Evolutionary conservation across 1,140 invertebrate genomes (phyloP).

Genomic region (Drosophila kanapiae): DNA sequence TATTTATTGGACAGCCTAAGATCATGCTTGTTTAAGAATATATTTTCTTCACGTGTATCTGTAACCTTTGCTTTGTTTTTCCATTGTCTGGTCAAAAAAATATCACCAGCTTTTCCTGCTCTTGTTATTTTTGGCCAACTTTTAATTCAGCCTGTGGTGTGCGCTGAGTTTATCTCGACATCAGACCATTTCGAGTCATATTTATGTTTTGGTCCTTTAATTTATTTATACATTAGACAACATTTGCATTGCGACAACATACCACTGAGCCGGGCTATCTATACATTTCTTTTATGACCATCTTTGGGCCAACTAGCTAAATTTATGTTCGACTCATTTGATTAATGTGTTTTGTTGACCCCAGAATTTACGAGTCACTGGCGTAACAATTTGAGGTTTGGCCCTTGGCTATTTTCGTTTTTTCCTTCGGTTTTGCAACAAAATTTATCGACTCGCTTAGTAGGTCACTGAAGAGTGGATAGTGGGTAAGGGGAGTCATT

Average conservation of each 20-base stretch:
- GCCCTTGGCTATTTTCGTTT: constrained; percentile 6
- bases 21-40: background rate
- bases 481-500: constrained; percentile 16
- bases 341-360: constrained; percentile 58
- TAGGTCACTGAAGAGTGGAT: constrained; percentile 39
- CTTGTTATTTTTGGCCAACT: constrained; percentile 49
- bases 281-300: constrained; percentile 41
- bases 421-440: constrained; percentile 3
- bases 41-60: background rate
- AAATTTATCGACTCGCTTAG: constrained; percentile 64
- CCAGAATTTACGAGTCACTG: constrained; percentile 52
- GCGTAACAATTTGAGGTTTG: constrained; percentile 51
- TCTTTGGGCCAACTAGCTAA: constrained; percentile 44
- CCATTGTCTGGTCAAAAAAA: constrained; percentile 42
- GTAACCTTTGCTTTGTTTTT: constrained; percentile 43
- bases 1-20: background rate
- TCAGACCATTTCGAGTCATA: constrained; percentile 37
- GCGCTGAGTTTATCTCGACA: constrained; percentile 43
- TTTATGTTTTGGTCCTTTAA: constrained; percentile 44
- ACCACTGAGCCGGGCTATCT: constrained; percentile 27
- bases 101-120: constrained; percentile 20
- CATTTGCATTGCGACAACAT: constrained; percentile 51
- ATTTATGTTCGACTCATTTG: constrained; percentile 74
- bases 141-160: constrained; percentile 46
- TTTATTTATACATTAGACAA: constrained; percentile 54